These are phyloP conservation scores for Bugulina stolonifera DNA, from an alignment of 2,888 invertebrate species.

Conservation along the genomic window DNA sequence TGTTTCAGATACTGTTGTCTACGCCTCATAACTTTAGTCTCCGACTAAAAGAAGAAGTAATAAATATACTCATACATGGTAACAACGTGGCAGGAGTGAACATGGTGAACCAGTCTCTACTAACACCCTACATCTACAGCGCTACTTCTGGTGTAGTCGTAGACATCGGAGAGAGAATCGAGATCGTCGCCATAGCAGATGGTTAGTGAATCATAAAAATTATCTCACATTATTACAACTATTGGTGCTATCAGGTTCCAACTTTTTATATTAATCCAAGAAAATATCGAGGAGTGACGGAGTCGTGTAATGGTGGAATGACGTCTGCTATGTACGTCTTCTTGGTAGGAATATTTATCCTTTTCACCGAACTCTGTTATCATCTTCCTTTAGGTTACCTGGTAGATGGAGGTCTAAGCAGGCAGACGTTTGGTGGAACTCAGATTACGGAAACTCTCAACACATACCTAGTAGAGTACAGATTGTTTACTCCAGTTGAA, in stretches of 20 bases:
- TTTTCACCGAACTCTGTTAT: too few relatives aligned
- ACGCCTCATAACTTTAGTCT: slow-evolving; percentile 55
- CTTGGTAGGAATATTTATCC: too few relatives aligned
- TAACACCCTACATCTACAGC: slow-evolving; percentile 60
- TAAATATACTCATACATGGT: slow-evolving; percentile 53
- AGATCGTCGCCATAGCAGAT: slow-evolving; percentile 59
- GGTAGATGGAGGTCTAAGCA: slow-evolving; percentile 56
- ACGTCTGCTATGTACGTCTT: too few relatives aligned
- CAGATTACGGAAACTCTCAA: slow-evolving; percentile 55
- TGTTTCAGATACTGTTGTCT: slow-evolving; percentile 53
- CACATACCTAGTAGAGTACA: slow-evolving; percentile 51
- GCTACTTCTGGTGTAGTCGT: slow-evolving; percentile 60
- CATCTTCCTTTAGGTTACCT: slow-evolving; percentile 42
- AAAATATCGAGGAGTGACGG: too few relatives aligned
- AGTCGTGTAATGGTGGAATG: too few relatives aligned
- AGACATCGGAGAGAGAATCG: slow-evolving; percentile 59
- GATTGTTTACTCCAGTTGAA: slow-evolving; percentile 54
- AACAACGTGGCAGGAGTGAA: slow-evolving; percentile 54
- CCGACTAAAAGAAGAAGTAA: slow-evolving; percentile 52
- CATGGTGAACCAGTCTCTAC: slow-evolving; percentile 58
- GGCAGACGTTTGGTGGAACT: slow-evolving; percentile 58
- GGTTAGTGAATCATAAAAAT: slow-evolving; percentile 51
- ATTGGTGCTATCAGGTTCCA: not conserved
- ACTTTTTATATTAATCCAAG: slow-evolving; percentile 23
- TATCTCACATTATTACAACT: not conserved